Conservation (phyloP, 2,888 invertebrate genomes). For the Lasioglossum oenotherae region DNA sequence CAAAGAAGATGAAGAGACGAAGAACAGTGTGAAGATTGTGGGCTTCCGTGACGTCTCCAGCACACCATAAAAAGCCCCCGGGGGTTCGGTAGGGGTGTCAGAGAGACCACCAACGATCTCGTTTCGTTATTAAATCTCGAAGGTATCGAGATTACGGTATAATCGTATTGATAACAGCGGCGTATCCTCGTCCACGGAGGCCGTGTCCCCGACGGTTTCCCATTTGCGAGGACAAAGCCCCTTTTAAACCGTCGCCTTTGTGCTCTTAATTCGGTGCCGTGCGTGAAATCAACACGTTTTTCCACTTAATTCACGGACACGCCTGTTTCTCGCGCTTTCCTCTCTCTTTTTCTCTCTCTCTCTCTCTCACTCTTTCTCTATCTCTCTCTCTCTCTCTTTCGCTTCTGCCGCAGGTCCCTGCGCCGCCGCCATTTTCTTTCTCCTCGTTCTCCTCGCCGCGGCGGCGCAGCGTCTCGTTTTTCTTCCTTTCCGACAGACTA, state of each 20-base stretch:
- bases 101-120: slow-evolving; percentile 66
- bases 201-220: slow-evolving; percentile 63
- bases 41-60: background rate
- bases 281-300: slow-evolving; percentile 77
- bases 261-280: slow-evolving; percentile 71
- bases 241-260: slow-evolving; percentile 74
- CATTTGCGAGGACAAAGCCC: slow-evolving; percentile 72
- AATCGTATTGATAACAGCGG: slow-evolving; percentile 60
- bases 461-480: background rate
- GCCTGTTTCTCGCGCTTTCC: slow-evolving; percentile 50
- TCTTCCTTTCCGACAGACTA: slow-evolving; percentile 1
- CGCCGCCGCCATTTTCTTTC: background rate
- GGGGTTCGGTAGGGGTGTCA: slow-evolving; percentile 4
- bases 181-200: slow-evolving; percentile 50
- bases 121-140: slow-evolving; percentile 70
- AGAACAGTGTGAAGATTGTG: background rate
- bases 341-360: background rate
- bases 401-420: background rate
- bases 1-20: background rate
- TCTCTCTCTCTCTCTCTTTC: slow-evolving; percentile 7
- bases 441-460: background rate
- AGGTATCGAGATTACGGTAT: slow-evolving; percentile 58
- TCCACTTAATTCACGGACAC: slow-evolving; percentile 75
- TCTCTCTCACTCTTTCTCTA: background rate
- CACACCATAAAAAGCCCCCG: background rate